Evolutionary conservation across 2,797 vertebrate species (phyloP).

Genomic region (Anguilla obscura): DNA sequence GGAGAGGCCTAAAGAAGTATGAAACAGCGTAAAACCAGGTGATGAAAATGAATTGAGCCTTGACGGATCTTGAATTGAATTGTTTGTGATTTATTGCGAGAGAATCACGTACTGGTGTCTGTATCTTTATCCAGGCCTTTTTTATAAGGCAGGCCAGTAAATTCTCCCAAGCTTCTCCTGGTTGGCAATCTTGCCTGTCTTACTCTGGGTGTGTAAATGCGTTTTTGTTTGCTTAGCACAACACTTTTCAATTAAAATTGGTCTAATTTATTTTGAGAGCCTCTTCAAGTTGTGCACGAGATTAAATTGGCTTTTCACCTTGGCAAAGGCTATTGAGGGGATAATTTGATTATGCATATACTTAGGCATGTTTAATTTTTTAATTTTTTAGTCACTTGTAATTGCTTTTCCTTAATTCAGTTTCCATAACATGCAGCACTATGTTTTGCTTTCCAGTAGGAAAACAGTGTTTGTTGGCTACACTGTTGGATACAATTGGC

Average conservation of each 20-base stretch:
- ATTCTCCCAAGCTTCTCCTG: not conserved
- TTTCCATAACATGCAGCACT: not conserved
- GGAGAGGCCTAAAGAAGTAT: not conserved
- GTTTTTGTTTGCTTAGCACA: not conserved
- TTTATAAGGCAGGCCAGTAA: conserved; percentile 20
- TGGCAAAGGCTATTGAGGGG: not conserved
- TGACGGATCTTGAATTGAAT: conserved; percentile 34
- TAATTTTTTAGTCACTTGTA: not conserved
- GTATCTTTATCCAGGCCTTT: conserved; percentile 11
- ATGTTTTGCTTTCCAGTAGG: not conserved
- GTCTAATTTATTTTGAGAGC: not conserved
- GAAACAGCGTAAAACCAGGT: conserved; percentile 20
- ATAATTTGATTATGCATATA: conserved; percentile 16
- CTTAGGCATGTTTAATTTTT: not conserved
- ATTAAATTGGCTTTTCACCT: conserved; percentile 16
- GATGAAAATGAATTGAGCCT: conserved; percentile 35
- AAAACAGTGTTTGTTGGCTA: not conserved
- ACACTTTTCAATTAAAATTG: not conserved
- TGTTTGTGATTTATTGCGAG: conserved; percentile 41
- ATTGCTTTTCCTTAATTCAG: conserved; percentile 6
- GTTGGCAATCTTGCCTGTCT: not conserved
- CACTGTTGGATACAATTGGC: not conserved
- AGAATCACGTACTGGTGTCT: not conserved
- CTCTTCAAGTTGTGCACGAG: conserved; percentile 2
- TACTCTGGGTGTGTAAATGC: not conserved